These are phyloP conservation scores for Paramuricea clavata DNA, from an alignment of 92 coral and sea anemone genomes.

Conservation along the genomic window DNA sequence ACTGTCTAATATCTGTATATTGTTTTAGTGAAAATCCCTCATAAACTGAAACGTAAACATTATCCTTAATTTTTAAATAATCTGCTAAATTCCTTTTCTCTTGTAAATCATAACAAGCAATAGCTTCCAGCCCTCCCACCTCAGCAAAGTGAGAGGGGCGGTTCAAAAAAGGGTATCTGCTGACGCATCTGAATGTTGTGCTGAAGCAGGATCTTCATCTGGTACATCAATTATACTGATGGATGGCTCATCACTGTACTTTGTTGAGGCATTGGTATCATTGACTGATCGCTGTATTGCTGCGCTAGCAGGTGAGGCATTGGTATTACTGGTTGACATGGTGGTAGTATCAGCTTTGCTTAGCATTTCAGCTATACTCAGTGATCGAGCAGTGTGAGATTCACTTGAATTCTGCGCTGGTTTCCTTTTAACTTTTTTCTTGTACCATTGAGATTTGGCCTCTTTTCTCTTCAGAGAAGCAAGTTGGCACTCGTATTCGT, in stretches of 20 bases:
- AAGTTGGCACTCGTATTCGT: not conserved
- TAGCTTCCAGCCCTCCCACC: slow-evolving; percentile 16
- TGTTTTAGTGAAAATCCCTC: slow-evolving; percentile 41
- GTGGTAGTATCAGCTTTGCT: not conserved
- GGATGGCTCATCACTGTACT: not conserved
- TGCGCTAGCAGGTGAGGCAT: not conserved
- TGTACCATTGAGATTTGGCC: slow-evolving; percentile 13
- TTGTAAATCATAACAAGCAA: slow-evolving; percentile 24
- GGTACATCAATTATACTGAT: not conserved
- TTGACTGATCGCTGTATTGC: too few relatives aligned
- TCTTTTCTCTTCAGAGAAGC: slow-evolving; percentile 20
- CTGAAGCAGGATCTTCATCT: too few relatives aligned
- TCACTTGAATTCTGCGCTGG: not conserved
- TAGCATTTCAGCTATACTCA: slow-evolving; percentile 30
- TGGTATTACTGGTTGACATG: slow-evolving; percentile 8
- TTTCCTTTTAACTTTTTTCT: not conserved
- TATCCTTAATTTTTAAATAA: slow-evolving; percentile 33
- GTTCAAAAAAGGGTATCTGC: slow-evolving; percentile 40
- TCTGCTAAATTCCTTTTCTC: slow-evolving; percentile 36
- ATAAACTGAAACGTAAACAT: slow-evolving; percentile 41
- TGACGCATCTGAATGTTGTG: slow-evolving; percentile 33
- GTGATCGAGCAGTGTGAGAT: not conserved
- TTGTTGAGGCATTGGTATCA: slow-evolving; percentile 10
- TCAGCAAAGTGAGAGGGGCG: slow-evolving; percentile 29
- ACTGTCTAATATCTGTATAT: slow-evolving; percentile 29